Evolutionary conservation across 2,888 invertebrate species (phyloP), one percentile per base, ranked within the genome.

Genomic region (Pachliopta kotzebuea): DNA sequence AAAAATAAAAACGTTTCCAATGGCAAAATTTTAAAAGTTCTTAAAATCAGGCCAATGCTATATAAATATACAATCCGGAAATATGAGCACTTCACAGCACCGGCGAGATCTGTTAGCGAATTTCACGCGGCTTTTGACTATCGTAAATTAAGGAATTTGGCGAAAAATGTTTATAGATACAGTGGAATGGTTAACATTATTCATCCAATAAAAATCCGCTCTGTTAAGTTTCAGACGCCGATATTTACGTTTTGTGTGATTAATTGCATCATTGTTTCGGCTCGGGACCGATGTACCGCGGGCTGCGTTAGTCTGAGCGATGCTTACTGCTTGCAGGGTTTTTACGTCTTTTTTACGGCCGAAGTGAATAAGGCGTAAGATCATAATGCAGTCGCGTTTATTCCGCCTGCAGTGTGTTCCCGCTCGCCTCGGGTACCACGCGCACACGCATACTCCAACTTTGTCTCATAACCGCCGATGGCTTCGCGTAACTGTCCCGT

Each of bases 221-320:
- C 89, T 89, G 89, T 85, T 72, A 76, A 80, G 71, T 78, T 74
- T 88, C 87, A 85, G 75, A 66, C 73, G 81, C 77, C 76, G 83
- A 83, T 87, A 84, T 87, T 87, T 85, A 88, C 74, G 82, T 72
- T 73, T 69, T 69, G 66, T 78, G 75, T 85, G 88, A 90, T 88
- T 87, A 84, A 90, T 86, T 69, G 79, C 78, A 79, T 76, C 79
- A 88, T 90, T 90, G 88, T 89, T 74, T 81, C 73, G 68, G 73
- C 72, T 74, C 72, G 72, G 70, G 53, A 54, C 45, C 49, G 60
- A 29, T 54, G 59, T 60, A 56, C 72, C 62, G 68, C 71, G 66
- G 68, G 66, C 62, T 63, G 57, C 54, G 56, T 23, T 23, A 71
- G 68, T 69, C 69, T 57, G 71, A 70, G 71, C 76, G 76, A 77